Base-by-base conservation (phyloP, 2,797 vertebrate genomes). In the Rhyacichthys aspro region DNA sequence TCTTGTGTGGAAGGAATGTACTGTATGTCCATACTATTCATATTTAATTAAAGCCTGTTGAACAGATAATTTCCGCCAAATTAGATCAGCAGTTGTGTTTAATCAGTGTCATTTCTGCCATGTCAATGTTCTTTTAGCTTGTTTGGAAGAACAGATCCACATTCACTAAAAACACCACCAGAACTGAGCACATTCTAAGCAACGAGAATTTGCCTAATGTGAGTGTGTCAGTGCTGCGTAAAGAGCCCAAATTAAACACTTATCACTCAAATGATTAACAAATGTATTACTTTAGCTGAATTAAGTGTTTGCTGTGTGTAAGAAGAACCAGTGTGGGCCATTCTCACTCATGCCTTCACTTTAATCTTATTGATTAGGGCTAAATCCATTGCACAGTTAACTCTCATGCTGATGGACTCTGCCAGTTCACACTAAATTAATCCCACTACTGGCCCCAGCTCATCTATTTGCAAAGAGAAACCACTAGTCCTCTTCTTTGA, bases 371-470 rank as follows among this genome's bases (percentile, higher is more conserved):
- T 53, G 83, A 87, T 79, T 28, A 59, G 56, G 41, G 23, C 32
- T 17, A 41, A 72, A 85, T 85, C 79, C 69, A 79, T 77, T 68
- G 56, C 54, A 73, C 57, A 44, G 60, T 74, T 76, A 77, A 70
- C 53, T 1, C 59, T 58, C 12, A 42, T 1, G 60, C 68, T 67
- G 61, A 74, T 61, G 62, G 39, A 17, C 48, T 71, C 65, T 57
- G 60, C 81, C 76, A 76, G 18, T 79, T 70, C 68, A 34, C 63
- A 48, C 61, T 15, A 59, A 72, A 73, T 55, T 52, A 48, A 78
- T 77, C 72, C 43, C 42, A 43, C 38, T 23, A 23, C 48, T 53
- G 67, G 45, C 60, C 34, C 8, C 4, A 45, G 66, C 41, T 72
- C 68, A 56, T 76, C 77, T 75, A 43, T 71, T 45, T 46, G 56